Base-by-base conservation (phyloP, 1,140 invertebrate species). In the Panagrolaimus sp. region DNA sequence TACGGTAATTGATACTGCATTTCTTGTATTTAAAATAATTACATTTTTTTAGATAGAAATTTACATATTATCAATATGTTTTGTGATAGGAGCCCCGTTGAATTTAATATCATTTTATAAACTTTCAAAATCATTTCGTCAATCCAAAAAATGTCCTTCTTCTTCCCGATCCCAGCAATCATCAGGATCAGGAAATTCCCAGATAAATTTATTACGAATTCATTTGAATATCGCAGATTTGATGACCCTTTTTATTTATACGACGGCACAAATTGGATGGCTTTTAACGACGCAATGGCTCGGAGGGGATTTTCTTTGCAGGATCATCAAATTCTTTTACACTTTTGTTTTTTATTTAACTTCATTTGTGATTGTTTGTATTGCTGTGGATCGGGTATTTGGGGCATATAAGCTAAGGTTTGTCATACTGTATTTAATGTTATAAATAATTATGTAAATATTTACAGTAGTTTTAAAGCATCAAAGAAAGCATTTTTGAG, bases 311-410 rank as follows among this genome's bases (percentile, higher is more conserved):
- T 63, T 81, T 14, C 64, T 81, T 7, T 81, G 81, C 65, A 47
- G 78, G 48, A 52, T 83, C 1, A 75, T 72, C 64, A 81, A 83
- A 46, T 81, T 81, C 69, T 81, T 81, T 67, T 74, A 83, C 70
- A 81, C 79, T 4, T 81, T 83, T 69, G 72, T 74, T 43, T 81
- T 81, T 66, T 81, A 81, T 68, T 63, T 81, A 44, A 81, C 81
- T 64, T 82, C 79, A 17, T 81, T 81, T 65, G 69, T 83, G 15
- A 72, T 81, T 52, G 80, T 77, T 6, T 81, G 81, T 63, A 83
- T 81, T 63, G 79, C 79, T 9, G 76, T 81, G 38, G 81, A 81
- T 24, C 71, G 79, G 44, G 75, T 80, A n/a, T 73, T 76, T 55
- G 72, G 75, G n/a, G 78, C 81, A n/a, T 74, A 69, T 47, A 76